Evolutionary conservation across 2,888 invertebrate species (phyloP).

Genomic region (Polymixis lichenea): DNA sequence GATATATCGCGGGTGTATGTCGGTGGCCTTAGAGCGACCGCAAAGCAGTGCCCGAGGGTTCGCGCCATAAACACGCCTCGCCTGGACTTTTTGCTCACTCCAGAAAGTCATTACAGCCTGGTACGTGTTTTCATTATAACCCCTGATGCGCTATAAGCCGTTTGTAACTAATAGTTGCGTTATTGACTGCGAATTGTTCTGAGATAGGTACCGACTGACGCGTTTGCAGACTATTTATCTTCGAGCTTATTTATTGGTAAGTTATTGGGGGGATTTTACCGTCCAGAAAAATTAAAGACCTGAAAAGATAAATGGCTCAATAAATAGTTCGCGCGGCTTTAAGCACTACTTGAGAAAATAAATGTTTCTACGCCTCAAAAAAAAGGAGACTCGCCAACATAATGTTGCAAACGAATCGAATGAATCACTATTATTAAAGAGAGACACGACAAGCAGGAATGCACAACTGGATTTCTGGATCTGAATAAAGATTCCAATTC

Average conservation of each 20-base stretch:
- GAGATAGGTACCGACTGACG: not conserved
- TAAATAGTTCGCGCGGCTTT: constrained; percentile 24
- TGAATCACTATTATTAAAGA: constrained; percentile 2
- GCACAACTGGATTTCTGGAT: not conserved
- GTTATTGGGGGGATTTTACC: constrained; percentile 18
- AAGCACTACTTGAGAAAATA: not conserved
- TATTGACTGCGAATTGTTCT: constrained; percentile 56
- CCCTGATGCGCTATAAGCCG: constrained; percentile 49
- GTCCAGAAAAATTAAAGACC: constrained; percentile 16
- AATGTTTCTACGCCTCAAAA: constrained; percentile 5
- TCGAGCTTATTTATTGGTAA: not conserved
- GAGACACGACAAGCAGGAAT: not conserved
- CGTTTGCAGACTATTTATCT: not conserved
- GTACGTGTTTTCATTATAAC: constrained; percentile 80
- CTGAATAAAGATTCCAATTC: constrained; percentile 4
- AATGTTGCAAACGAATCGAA: not conserved
- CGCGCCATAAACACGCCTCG: constrained; percentile 65
- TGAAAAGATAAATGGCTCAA: constrained; percentile 35
- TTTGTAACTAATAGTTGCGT: constrained; percentile 65
- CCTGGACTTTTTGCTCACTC: constrained; percentile 73
- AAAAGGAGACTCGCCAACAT: not conserved
- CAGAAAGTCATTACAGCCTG: constrained; percentile 76
- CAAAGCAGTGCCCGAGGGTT: constrained; percentile 66
- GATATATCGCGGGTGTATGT: constrained; percentile 44
- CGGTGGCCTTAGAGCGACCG: constrained; percentile 54